These are phyloP conservation scores for Carpatolechia fugitivella DNA, from an alignment of 2,888 invertebrate species.

Conservation along the genomic window DNA sequence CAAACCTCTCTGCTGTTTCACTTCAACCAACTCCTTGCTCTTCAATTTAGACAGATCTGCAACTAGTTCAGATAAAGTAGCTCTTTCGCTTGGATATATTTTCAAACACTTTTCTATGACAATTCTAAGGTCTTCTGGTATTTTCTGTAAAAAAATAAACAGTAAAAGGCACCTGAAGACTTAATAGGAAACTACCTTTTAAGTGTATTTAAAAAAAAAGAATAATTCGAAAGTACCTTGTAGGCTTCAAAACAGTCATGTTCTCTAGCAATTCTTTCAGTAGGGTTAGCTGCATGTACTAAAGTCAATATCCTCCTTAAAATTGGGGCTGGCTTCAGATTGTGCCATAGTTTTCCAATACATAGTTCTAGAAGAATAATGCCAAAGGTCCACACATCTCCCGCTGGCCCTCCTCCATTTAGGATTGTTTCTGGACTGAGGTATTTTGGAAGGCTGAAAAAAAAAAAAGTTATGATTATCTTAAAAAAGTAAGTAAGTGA, in stretches of 20 bases:
- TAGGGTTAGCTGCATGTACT: slow-evolving; percentile 75
- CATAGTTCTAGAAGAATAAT: slow-evolving; percentile 91
- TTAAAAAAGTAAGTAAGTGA: no score
- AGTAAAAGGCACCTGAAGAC: no score
- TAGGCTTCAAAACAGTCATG: slow-evolving; percentile 84
- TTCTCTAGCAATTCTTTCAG: slow-evolving; percentile 87
- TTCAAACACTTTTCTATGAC: slow-evolving; percentile 86
- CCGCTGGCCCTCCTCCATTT: slow-evolving; percentile 85
- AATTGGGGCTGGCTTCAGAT: slow-evolving; percentile 86
- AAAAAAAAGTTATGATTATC: no score
- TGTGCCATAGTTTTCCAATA: slow-evolving; percentile 85
- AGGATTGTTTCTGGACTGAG: slow-evolving; percentile 90
- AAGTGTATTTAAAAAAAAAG: not conserved
- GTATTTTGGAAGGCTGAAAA: slow-evolving; percentile 85
- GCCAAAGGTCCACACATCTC: slow-evolving; percentile 97
- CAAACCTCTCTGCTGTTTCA: slow-evolving; percentile 63
- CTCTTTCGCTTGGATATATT: slow-evolving; percentile 79
- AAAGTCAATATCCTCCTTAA: slow-evolving; percentile 87
- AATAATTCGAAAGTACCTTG: no score
- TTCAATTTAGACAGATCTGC: slow-evolving; percentile 52
- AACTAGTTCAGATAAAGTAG: slow-evolving; percentile 80
- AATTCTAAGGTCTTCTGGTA: slow-evolving; percentile 79
- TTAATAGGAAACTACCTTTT: not conserved
- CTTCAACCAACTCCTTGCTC: slow-evolving; percentile 60
- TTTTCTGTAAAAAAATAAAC: slow-evolving; percentile 56